Evolutionary conservation across 1,140 invertebrate genomes (phyloP).

Genomic region (Mamestra configurata): DNA sequence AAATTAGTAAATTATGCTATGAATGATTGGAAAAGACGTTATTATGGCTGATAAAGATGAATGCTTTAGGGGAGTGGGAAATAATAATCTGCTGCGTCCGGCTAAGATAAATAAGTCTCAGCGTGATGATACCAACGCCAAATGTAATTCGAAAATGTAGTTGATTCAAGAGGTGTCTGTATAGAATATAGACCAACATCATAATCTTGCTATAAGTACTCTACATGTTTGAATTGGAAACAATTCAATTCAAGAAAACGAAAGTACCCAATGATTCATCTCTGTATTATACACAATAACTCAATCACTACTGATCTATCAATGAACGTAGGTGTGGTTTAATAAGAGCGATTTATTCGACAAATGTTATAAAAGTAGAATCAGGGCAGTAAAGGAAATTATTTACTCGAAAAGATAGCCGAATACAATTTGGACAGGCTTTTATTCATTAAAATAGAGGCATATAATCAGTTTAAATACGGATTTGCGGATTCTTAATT

Average conservation of each 20-base stretch:
- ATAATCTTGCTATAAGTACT: neutral
- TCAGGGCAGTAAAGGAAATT: too few species aligned
- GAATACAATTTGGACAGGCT: too few species aligned
- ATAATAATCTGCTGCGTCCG: too few species aligned
- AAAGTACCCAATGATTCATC: slow-evolving; percentile 2
- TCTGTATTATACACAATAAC: neutral
- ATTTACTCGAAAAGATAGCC: neutral
- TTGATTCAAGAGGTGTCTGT: neutral
- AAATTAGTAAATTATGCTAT: too few species aligned
- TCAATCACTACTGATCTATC: neutral
- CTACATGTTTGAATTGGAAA: neutral
- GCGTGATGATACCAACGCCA: neutral
- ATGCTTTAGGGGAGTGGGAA: too few species aligned
- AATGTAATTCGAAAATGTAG: neutral
- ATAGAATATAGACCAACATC: neutral
- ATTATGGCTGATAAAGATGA: too few species aligned
- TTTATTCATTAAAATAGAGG: too few species aligned
- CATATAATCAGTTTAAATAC: too few species aligned
- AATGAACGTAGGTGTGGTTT: neutral
- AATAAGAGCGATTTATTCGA: too few species aligned
- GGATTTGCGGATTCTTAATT: too few species aligned
- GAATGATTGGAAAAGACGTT: too few species aligned
- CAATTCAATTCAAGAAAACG: slow-evolving; percentile 15
- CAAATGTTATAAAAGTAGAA: too few species aligned
- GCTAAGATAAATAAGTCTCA: neutral